Base-by-base conservation (phyloP, 2,113 vertebrate species). In the Ictalurus furcatus region DNA sequence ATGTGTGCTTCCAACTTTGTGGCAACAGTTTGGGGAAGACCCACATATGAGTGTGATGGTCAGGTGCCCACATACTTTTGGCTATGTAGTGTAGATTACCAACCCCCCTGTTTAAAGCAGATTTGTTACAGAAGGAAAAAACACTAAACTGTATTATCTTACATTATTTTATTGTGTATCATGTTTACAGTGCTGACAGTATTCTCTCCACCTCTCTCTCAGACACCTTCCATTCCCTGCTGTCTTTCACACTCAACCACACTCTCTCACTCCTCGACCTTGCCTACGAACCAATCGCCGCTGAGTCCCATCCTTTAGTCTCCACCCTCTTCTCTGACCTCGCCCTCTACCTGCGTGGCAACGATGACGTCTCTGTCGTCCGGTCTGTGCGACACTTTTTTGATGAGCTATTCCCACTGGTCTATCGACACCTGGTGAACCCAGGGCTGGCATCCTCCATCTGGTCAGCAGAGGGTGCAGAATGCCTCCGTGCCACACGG, bases 211-310 rank as follows among this genome's bases (percentile, higher is more conserved):
- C 88, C 25, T 94, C 37, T 78, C 82, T 52, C 34, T 58, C 94
- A 98, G 97, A 97, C 88, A 95, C 96, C 89, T 97, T 97, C 91
- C 95, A 97, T 89, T 96, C 97, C 28, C 95, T 97, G 54, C 95
- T 97, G 90, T 96, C 94, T 91, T 95, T 97, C 92, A 97, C 96
- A 11, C 95, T 95, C 17, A 98, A 98, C 93, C 95, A 95, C 92
- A 98, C 97, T 17, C 93, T 94, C 83, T 94, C 95, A 76, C 95
- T 98, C 86, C 97, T 98, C 56, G 96, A 97, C 94, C 94, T 94
- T 52, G 96, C 95, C 86, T 98, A 98, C 94, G 93, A 96, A 79
- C 90, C 95, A 6, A 94, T 98, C 93, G 95, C 96, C 0, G 95
- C 93, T 7, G 96, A 98, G 85, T 96, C 96, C 80, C 95, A 93